Percentiles rank a stretch among this genome's conserved stretches.
Conservation (phyloP, 1,140 invertebrate species). For the Leptopilina boulardi region DNA sequence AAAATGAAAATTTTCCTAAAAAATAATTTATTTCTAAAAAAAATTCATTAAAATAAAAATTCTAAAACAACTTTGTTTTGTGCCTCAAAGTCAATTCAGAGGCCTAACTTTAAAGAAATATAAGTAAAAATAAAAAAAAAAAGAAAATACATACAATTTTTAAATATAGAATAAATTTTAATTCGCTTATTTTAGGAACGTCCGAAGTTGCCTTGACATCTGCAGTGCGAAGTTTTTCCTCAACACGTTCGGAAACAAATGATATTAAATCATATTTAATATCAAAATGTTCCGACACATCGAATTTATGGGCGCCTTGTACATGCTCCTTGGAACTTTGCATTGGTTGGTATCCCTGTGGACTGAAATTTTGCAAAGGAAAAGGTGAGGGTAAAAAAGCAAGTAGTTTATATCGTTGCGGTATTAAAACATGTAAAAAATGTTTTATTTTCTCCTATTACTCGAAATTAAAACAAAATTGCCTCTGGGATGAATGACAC, state of each 20-base stretch:
- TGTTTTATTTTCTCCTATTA: constrained; percentile 92
- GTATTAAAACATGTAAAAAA: constrained; percentile 95
- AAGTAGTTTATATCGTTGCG: constrained; percentile 87
- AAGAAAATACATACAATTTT: not conserved
- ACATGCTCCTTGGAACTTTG: constrained; percentile 89
- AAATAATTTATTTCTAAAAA: too few species aligned
- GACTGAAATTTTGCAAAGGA: constrained; percentile 95
- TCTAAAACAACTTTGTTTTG: too few species aligned
- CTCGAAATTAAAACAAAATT: constrained; percentile 88
- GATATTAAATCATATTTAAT: constrained; percentile 62
- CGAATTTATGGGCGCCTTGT: constrained; percentile 83
- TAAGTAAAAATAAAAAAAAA: too few species aligned
- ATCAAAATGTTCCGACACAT: constrained; percentile 79
- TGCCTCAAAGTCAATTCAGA: too few species aligned
- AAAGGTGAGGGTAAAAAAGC: constrained; percentile 78
- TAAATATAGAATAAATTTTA: not conserved
- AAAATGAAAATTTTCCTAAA: too few species aligned
- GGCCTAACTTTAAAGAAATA: too few species aligned
- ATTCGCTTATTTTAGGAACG: constrained; percentile 73
- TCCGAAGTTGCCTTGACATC: constrained; percentile 78
- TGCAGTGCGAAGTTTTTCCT: constrained; percentile 77
- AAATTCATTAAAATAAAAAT: too few species aligned
- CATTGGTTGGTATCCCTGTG: constrained; percentile 92
- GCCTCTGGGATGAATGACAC: constrained; percentile 91
- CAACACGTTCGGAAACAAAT: constrained; percentile 59